Base-by-base conservation (phyloP, 2,113 vertebrate species). In the Sylvicapra grimmia region DNA sequence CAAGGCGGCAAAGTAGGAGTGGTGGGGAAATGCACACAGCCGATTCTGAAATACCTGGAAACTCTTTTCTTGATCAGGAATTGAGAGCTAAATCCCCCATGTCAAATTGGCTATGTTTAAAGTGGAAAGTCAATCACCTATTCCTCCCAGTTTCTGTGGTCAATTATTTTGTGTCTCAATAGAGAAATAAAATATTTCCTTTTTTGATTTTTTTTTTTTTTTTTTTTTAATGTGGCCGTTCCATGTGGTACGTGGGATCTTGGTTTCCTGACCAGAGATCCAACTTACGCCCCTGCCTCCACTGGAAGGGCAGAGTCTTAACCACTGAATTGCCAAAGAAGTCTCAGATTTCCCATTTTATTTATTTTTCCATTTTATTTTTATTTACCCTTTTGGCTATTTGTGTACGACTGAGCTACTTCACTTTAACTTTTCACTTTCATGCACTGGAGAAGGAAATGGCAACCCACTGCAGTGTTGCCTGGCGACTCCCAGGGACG, bases 241-340 rank as follows among this genome's bases (percentile, higher is more conserved):
- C 19, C n/a, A 75, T 75, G 36, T 25, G 68, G 36, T 6, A 75
- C 0, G 3, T 40, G 68, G 21, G n/a, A 75, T 23, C 36, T 13
- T 75, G 68, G 68, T 75, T 75, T 75, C 21, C 68, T 25, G 68
- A 75, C 36, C 68, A 25, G 68, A 75, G 36, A 13, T 40, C 21
- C 40, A 75, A 40, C n/a, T 75, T 40, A 75, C 0, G 5, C 19
- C 68, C n/a, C 8, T 0, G 3, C n/a, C 21, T 6, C 10, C 10
- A 40, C 36, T 40, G 68, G 36, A 75, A 75, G 68, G 68, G 68
- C 68, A 75, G 33, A 68, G 68, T 25, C 19, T 75, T 40, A 75
- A 40, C 36, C 36, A 75, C 21, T 75, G 36, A 75, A 40, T 75
- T 40, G 19, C 21, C 68, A 25, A 72, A 25, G 10, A 75, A 75